Percentiles rank a stretch among this genome's conserved stretches.
phyloP scores from a whole-genome alignment of 2,888 invertebrate genomes.

The Ligdia adustata region DNA sequence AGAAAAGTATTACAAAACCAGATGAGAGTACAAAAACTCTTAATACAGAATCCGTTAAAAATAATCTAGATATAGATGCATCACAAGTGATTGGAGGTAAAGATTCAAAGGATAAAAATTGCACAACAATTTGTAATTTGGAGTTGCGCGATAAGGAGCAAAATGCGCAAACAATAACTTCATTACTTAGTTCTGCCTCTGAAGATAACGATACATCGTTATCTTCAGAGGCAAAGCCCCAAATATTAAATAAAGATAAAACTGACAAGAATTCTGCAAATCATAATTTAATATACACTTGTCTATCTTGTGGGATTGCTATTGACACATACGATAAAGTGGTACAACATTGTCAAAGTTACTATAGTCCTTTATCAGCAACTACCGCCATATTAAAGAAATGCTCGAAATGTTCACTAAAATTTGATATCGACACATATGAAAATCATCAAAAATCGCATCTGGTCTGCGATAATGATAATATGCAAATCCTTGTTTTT shows the following conservation, averaged over 20 bases:
- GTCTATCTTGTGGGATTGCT: constrained; percentile 54
- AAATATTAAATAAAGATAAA: neutral
- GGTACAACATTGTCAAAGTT: constrained; percentile 64
- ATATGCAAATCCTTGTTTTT: constrained; percentile 45
- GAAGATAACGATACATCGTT: too few species aligned
- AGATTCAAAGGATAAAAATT: neutral
- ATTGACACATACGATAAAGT: constrained; percentile 59
- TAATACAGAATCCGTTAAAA: too few species aligned
- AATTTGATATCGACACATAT: constrained; percentile 43
- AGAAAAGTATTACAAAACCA: too few species aligned
- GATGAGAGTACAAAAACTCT: too few species aligned
- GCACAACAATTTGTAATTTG: neutral
- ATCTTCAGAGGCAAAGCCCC: too few species aligned
- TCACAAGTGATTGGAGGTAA: too few species aligned
- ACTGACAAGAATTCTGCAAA: neutral
- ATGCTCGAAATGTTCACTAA: constrained; percentile 45
- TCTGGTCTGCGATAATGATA: constrained; percentile 23
- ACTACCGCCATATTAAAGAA: constrained; percentile 24
- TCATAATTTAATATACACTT: constrained; percentile 45
- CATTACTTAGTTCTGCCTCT: too few species aligned
- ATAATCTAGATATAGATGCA: too few species aligned
- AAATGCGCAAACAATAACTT: neutral
- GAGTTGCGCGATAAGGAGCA: neutral
- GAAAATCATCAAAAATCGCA: constrained; percentile 46
- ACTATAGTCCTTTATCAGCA: constrained; percentile 42